phyloP scores from a whole-genome alignment of 2,113 vertebrate species.

The Phycodurus eques region DNA sequence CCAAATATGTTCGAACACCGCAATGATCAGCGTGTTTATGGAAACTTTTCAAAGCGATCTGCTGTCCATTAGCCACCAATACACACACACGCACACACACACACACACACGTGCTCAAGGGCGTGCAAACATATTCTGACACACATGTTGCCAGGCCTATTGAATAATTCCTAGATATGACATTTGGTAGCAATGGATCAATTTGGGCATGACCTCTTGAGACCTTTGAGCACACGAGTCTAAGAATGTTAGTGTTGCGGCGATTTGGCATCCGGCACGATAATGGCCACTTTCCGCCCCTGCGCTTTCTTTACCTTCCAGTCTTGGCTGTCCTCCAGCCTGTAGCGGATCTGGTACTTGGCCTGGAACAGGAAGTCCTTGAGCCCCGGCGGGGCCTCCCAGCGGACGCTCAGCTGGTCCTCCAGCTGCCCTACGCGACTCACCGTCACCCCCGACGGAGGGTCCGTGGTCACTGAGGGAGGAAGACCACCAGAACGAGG shows the following conservation, averaged over 20 bases:
- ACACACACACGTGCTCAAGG: background rate
- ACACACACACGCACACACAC: background rate
- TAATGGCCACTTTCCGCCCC: background rate
- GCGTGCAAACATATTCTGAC: background rate
- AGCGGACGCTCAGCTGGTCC: slow-evolving; percentile 94
- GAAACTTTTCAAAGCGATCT: slow-evolving; percentile 59
- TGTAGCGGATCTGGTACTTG: slow-evolving; percentile 98
- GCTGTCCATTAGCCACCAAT: slow-evolving; percentile 53
- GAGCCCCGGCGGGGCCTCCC: slow-evolving; percentile 89
- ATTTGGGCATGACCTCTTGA: too few species aligned
- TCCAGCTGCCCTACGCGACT: slow-evolving; percentile 90
- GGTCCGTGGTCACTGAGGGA: slow-evolving; percentile 89
- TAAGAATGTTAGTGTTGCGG: too few species aligned
- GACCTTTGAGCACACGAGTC: too few species aligned
- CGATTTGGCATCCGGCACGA: too few species aligned
- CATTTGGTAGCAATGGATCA: too few species aligned
- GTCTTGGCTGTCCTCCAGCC: slow-evolving; percentile 91
- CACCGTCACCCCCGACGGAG: slow-evolving; percentile 86
- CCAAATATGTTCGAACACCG: slow-evolving; percentile 16
- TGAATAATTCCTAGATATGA: too few species aligned
- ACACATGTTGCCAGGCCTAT: background rate
- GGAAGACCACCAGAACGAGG: background rate
- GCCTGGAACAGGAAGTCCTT: slow-evolving; percentile 98
- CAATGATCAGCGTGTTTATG: slow-evolving; percentile 60
- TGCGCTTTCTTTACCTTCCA: slow-evolving; percentile 84